These are phyloP conservation scores for Vanacampus margaritifer DNA, from an alignment of 2,113 vertebrate genomes.

Conservation along the genomic window DNA sequence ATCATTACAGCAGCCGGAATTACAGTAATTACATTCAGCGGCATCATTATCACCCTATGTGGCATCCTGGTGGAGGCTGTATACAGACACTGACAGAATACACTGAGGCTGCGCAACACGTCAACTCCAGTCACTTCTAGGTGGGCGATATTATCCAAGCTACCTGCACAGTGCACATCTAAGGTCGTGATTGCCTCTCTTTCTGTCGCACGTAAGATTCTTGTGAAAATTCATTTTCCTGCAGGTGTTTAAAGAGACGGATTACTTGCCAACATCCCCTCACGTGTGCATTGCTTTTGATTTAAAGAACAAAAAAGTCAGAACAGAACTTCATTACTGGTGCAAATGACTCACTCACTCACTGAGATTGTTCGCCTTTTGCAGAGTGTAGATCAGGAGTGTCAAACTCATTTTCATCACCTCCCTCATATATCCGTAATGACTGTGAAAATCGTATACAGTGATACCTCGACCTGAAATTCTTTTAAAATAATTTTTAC, in stretches of 20 bases:
- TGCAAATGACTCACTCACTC: neutral
- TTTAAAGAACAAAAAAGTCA: neutral
- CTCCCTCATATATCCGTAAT: neutral
- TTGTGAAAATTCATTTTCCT: neutral
- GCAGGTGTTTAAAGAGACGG: neutral
- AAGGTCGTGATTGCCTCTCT: neutral
- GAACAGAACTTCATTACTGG: neutral
- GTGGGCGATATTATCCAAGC: neutral
- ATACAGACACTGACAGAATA: conserved; percentile 5
- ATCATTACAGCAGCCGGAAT: conserved; percentile 53
- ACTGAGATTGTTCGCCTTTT: neutral
- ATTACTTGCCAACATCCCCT: neutral
- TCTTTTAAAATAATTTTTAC: too few relatives aligned
- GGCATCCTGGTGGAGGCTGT: conserved; percentile 35
- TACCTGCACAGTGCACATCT: neutral
- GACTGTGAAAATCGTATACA: neutral
- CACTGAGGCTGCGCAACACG: conserved; percentile 10
- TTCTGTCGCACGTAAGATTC: neutral
- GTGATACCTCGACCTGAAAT: neutral
- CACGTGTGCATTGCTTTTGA: neutral
- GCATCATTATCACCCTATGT: conserved; percentile 31
- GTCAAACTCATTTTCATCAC: neutral
- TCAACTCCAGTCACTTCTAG: conserved; percentile 32
- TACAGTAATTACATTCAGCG: conserved; percentile 47
- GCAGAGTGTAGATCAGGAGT: too few relatives aligned